Evolutionary conservation across 2,797 vertebrate genomes (phyloP).

Genomic region (Rhinoraja longicauda): DNA sequence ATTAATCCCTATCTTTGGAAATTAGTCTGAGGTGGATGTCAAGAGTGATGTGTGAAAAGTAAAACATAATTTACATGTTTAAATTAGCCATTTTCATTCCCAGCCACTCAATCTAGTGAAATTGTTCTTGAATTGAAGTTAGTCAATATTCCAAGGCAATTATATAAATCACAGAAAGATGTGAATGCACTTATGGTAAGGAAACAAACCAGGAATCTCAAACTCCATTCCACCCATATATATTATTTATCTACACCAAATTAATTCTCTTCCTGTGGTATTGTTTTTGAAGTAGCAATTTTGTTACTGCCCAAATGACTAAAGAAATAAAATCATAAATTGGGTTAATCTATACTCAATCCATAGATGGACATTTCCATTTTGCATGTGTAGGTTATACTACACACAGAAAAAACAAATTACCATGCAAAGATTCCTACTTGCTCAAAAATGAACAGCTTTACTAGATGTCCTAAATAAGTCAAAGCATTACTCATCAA

Average conservation of each 20-base stretch:
- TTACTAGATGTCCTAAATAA: background rate
- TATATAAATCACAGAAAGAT: background rate
- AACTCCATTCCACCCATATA: background rate
- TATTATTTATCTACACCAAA: background rate
- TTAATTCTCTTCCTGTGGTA: background rate
- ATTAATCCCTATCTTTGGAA: background rate
- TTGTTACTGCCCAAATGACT: background rate
- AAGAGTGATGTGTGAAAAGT: background rate
- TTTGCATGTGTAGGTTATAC: too few species aligned
- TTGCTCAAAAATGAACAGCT: background rate
- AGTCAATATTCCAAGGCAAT: background rate
- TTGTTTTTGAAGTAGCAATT: background rate
- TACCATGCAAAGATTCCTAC: background rate
- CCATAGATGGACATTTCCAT: background rate
- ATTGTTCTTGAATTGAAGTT: background rate
- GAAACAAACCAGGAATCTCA: background rate
- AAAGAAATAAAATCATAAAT: constrained; percentile 4
- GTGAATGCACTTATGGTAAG: background rate
- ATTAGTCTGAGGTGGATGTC: background rate
- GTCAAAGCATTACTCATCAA: background rate
- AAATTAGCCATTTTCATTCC: background rate
- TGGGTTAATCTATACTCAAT: background rate
- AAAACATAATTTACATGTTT: background rate
- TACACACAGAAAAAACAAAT: background rate
- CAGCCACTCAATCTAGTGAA: background rate